Evolutionary conservation across 2,888 invertebrate species (phyloP), one percentile per base, ranked within the genome.

Genomic region (Oligia strigilis): DNA sequence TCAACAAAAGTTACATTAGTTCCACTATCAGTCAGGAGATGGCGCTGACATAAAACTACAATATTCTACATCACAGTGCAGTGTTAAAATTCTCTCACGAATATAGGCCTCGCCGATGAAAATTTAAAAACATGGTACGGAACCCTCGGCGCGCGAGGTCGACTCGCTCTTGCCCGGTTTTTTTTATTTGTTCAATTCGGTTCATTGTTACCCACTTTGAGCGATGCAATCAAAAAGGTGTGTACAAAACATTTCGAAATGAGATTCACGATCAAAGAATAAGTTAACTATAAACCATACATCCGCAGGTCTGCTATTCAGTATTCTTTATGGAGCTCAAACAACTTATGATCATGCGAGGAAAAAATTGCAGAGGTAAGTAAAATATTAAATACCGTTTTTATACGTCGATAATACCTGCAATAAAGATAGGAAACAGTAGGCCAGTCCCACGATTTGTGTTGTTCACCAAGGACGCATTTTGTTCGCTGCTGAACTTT

Each of bases 391-490:
- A 29, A 1, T 29, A 43, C 55, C 29, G 36, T 70, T 85, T 84
- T 72, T 60, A 60, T 81, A 9, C 64, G 43, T 70, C 60, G 23
- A 58, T 77, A 52, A 71, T 73, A 49, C 17, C 36, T 72, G 66
- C 73, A 58, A 40, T 86, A 83, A 80, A 80, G 64, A 87, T 67
- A 67, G 72, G 13, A 23, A 70, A 83, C n/a, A 65, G 23, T 69
- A 72, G 17, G 60, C 77, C 36, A 81, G 88, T 89, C 87, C 76
- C 82, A 89, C 90, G 89, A 84, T 85, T 90, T 88, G 86, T 89
- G 86, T 84, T 90, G 87, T 87, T 81, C 64, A 78, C 81, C 92
- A 91, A 92, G 92, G 92, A 82, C 90, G 83, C 82, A 72, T 75
- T 79, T 84, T 84, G 88, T 85, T 88, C 83, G 84, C 81, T 72